phyloP scores from a whole-genome alignment of 2,797 vertebrate genomes.

The Thaleichthys pacificus region DNA sequence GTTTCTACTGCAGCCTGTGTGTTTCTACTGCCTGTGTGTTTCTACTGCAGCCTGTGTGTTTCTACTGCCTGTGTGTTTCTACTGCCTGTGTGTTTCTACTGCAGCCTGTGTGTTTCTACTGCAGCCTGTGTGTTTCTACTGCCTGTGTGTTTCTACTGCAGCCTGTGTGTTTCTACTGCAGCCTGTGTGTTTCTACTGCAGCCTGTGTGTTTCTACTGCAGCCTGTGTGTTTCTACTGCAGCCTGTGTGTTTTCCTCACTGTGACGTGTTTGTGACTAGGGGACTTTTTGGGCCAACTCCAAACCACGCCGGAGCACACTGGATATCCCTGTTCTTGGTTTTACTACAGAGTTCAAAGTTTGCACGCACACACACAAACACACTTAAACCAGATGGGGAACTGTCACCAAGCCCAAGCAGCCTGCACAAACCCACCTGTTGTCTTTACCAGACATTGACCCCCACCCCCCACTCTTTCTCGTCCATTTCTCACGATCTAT shows the following conservation, averaged over 20 bases:
- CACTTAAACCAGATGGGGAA: constrained; percentile 28
- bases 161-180: neutral
- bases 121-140: neutral
- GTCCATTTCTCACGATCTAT: neutral
- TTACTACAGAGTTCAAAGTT: constrained; percentile 7
- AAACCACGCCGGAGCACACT: constrained; percentile 7
- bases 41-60: neutral
- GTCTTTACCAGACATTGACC: constrained; percentile 26
- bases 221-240: neutral
- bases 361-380: constrained; percentile 3
- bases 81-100: constrained; percentile 1
- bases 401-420: constrained; percentile 3
- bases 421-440: constrained; percentile 48
- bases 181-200: neutral
- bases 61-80: neutral
- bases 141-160: constrained; percentile 1
- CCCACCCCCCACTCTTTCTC: constrained; percentile 16
- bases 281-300: constrained; percentile 2
- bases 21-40: neutral
- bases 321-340: neutral
- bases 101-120: neutral
- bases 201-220: neutral
- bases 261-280: neutral
- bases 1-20: neutral
- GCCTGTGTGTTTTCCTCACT: neutral